phyloP scores from a whole-genome alignment of 2,797 vertebrate species.

The Neosilurus mollespiculum region DNA sequence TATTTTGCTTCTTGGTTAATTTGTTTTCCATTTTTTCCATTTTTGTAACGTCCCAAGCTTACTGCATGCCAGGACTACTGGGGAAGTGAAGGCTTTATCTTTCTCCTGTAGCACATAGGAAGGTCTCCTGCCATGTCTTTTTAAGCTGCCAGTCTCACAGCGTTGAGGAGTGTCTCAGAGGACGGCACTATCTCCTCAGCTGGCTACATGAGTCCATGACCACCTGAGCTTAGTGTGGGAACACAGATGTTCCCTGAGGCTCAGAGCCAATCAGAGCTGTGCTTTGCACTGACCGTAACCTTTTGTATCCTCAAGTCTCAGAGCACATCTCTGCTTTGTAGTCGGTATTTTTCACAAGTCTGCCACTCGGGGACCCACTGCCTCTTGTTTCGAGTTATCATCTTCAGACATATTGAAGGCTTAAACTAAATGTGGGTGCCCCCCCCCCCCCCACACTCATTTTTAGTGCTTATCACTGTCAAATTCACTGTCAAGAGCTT shows the following conservation, averaged over 20 bases:
- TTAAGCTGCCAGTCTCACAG: constrained; percentile 17
- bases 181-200: constrained; percentile 4
- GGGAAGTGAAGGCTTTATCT: constrained; percentile 17
- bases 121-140: constrained; percentile 23
- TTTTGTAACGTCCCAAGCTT: not conserved
- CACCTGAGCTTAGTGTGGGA: constrained; percentile 30
- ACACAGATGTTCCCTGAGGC: constrained; percentile 29
- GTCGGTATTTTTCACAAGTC: constrained; percentile 15
- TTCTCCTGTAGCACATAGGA: not conserved
- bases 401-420: constrained; percentile 15
- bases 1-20: constrained; percentile 22
- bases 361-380: constrained; percentile 17
- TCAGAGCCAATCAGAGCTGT: constrained; percentile 37
- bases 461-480: constrained; percentile 16
- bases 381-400: constrained; percentile 20
- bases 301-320: constrained; percentile 17
- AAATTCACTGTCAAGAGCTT: not conserved
- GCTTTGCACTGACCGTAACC: constrained; percentile 16
- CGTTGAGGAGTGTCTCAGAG: constrained; percentile 17
- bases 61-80: not conserved
- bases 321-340: constrained; percentile 16
- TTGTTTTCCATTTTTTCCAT: not conserved
- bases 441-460: not conserved
- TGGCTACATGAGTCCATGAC: constrained; percentile 17
- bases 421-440: not conserved